Percentiles rank a stretch among this genome's conserved stretches.
Evolutionary conservation across 2,113 vertebrate species (phyloP).

Genomic region (Orthonyx spaldingii): DNA sequence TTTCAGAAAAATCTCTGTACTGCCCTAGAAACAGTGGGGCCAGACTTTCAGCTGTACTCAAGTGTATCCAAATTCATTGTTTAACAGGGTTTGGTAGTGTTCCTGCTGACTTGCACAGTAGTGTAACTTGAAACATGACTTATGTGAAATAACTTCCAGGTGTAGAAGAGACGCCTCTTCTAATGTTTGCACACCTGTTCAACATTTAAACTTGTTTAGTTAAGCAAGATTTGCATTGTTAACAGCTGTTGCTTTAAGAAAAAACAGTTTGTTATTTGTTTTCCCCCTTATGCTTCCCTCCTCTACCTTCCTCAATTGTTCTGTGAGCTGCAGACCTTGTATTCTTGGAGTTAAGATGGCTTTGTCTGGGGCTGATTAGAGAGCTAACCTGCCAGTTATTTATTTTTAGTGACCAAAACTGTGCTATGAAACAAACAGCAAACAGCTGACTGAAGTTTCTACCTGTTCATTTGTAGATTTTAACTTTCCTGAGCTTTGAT

Average conservation of each 20-base stretch:
- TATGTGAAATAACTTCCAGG: background rate
- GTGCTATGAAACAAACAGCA: too few relatives aligned
- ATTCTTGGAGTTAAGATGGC: background rate
- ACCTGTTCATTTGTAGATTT: background rate
- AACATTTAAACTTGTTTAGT: background rate
- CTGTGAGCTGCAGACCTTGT: background rate
- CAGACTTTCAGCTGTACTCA: background rate
- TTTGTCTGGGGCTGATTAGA: background rate
- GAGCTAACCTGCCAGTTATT: background rate
- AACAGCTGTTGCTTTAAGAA: background rate
- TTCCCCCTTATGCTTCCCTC: background rate
- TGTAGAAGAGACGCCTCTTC: background rate
- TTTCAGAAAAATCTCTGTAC: background rate
- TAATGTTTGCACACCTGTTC: background rate
- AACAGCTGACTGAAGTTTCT: background rate
- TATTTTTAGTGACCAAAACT: background rate
- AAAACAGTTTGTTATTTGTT: background rate
- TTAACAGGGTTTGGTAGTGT: background rate
- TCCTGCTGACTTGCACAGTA: background rate
- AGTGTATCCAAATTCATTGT: background rate
- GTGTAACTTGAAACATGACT: background rate
- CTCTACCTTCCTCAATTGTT: background rate
- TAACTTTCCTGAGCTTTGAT: background rate
- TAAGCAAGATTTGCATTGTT: background rate
- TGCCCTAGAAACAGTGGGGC: background rate